Evolutionary conservation across 1,140 invertebrate genomes (phyloP).

Genomic region (Cydia fagiglandana): DNA sequence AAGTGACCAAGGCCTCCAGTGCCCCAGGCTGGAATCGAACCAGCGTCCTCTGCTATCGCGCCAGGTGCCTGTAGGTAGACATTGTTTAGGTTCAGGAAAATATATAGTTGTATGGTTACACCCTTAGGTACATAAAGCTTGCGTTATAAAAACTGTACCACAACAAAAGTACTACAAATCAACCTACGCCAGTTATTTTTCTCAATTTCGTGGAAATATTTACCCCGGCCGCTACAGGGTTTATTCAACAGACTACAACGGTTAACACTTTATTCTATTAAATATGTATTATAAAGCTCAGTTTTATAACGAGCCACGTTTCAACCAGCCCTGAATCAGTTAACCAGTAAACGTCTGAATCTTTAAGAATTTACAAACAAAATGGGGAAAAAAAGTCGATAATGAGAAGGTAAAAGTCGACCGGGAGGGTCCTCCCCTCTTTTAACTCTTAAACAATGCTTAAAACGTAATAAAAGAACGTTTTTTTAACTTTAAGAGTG

Average conservation of each 20-base stretch:
- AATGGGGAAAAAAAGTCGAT: conserved; percentile 60
- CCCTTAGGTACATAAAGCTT: no score
- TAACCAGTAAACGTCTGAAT: conserved; percentile 38
- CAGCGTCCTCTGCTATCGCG: no score
- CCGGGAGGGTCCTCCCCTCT: conserved; percentile 57
- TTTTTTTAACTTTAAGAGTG: conserved; percentile 61
- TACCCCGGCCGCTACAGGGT: neutral
- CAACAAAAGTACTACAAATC: no score
- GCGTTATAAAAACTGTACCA: no score
- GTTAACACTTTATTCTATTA: conserved; percentile 37
- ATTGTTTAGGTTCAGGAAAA: no score
- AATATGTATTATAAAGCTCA: conserved; percentile 19
- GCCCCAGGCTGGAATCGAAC: no score
- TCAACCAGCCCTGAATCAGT: conserved; percentile 24
- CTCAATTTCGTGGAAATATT: neutral
- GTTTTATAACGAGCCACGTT: conserved; percentile 23
- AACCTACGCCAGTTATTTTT: no score
- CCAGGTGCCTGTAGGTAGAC: no score
- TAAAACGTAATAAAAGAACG: conserved; percentile 71
- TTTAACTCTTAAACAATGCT: conserved; percentile 72
- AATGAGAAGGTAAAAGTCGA: conserved; percentile 67
- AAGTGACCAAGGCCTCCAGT: no score
- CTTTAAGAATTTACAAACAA: conserved; percentile 48
- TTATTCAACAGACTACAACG: conserved; percentile 34
- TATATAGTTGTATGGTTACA: no score